Base-by-base conservation (phyloP, 1,140 invertebrate species). In the Achatina immaculata region DNA sequence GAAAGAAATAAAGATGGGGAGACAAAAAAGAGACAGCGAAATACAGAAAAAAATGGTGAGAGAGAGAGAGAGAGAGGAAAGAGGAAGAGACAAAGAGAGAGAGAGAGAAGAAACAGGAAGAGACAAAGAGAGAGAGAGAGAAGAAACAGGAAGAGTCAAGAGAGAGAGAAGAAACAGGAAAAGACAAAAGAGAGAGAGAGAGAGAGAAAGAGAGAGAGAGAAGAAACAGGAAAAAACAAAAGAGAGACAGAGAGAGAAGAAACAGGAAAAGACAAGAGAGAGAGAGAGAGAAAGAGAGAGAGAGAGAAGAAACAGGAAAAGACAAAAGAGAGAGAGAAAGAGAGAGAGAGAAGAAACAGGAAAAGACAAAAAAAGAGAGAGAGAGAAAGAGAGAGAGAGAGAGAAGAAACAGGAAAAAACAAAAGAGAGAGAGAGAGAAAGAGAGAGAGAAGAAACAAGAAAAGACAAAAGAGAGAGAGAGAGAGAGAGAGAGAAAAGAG, bases 131-230 rank as follows among this genome's bases (percentile, higher is more conserved):
- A n/a, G n/a, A 40, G 73, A 75, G 48, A 73, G 71, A 21, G 81
- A 78, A 45, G 69, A 71, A 58, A 74, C 74, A 43, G 66, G 72
- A 19, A 66, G 68, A 24, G 65, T 48, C 11, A 28, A 76, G 38
- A 34, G 79, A 82, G n/a, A 69, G 80, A 51, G 82, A 81, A 31
- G 81, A 73, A 16, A 71, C 9, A 43, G 40, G 45, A 3, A 43
- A 24, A 71, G 40, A 6, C 38, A 19, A 55, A 55, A 77, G 55
- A 4, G 55, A 36, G 21, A 48, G 73, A 28, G 38, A 48, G 24
- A 24, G 48, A 19, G 31, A 31, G 19, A 31, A 51, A 2, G 11
- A 31, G 38, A 14, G 55, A 38, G n/a, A 66, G 16, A 34, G 45
- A 43, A 28, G 48, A 65, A 73, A 66, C 16, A 66, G 80, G 28